These are phyloP conservation scores for Dromococcyx pavoninus DNA, from an alignment of 2,797 vertebrate species.

Conservation along the genomic window DNA sequence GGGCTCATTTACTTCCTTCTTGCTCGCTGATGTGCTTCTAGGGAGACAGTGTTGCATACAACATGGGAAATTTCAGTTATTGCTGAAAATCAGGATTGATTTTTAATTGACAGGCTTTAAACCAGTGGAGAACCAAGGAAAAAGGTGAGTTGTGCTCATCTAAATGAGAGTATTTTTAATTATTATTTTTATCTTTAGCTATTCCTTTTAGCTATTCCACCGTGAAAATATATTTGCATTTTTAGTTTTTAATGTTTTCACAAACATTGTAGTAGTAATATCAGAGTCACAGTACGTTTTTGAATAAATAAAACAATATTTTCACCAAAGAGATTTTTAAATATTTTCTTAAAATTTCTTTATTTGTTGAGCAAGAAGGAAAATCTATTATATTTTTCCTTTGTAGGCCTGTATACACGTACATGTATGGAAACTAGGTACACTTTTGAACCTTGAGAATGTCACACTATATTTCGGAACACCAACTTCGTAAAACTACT, in stretches of 20 bases:
- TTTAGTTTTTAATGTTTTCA: neutral
- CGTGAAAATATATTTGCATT: neutral
- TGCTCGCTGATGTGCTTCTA: fast-evolving
- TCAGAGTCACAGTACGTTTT: neutral
- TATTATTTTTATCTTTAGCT: neutral
- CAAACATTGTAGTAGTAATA: neutral
- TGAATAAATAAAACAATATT: neutral
- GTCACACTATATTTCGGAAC: neutral
- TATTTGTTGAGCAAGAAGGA: neutral
- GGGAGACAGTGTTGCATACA: neutral
- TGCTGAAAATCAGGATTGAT: neutral
- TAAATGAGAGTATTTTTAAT: neutral
- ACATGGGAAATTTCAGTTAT: neutral
- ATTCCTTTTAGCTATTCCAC: neutral
- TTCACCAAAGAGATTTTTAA: fast-evolving
- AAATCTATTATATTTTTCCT: neutral
- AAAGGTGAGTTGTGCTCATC: neutral
- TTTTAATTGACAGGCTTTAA: neutral
- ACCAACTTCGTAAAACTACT: neutral
- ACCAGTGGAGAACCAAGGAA: fast-evolving
- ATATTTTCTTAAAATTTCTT: neutral
- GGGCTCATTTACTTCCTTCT: neutral
- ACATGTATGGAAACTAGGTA: neutral
- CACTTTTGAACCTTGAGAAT: neutral
- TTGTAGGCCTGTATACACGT: neutral